A percentile compares a stretch with the other conserved stretches of the same genome.
Conservation (phyloP, 2,888 invertebrate genomes). For the Herminia tarsipennalis region DNA sequence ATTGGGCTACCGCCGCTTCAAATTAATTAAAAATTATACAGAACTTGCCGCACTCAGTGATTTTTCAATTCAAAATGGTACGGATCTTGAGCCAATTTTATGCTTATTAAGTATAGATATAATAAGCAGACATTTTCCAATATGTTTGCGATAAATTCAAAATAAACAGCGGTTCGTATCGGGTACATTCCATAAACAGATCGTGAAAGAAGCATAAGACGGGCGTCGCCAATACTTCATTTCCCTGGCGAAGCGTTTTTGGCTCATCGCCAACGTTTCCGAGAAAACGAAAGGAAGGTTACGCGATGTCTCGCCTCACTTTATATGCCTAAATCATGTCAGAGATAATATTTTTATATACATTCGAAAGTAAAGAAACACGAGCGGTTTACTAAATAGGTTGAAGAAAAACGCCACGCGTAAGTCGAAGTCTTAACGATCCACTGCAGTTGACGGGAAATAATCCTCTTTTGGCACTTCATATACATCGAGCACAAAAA, state of each 20-base stretch:
- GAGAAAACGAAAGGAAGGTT: constrained; percentile 82
- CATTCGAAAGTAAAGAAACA: constrained; percentile 49
- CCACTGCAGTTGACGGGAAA: constrained; percentile 53
- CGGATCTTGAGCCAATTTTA: too few species aligned
- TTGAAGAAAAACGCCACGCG: too few species aligned
- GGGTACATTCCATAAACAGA: constrained; percentile 76
- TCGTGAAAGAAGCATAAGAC: constrained; percentile 71
- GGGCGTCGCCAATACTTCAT: constrained; percentile 77
- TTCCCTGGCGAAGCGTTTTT: constrained; percentile 72
- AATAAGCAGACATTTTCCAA: constrained; percentile 23
- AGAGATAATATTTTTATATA: constrained; percentile 71
- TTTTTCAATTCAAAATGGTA: neutral
- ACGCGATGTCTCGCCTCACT: constrained; percentile 81
- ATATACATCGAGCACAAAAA: constrained; percentile 33
- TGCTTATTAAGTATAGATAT: neutral
- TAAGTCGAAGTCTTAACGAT: constrained; percentile 52
- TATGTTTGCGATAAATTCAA: constrained; percentile 60
- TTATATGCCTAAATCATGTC: constrained; percentile 82
- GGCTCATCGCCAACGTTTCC: constrained; percentile 78
- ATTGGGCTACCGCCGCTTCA: too few species aligned
- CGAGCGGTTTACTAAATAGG: constrained; percentile 48
- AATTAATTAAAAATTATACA: too few species aligned
- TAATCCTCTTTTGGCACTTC: constrained; percentile 63
- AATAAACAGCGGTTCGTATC: constrained; percentile 63
- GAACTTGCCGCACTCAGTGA: too few species aligned